A percentile compares a stretch with the other conserved stretches of the same genome.
Evolutionary conservation across 2,888 invertebrate genomes (phyloP).

Genomic region (Nephrotoma flavescens): DNA sequence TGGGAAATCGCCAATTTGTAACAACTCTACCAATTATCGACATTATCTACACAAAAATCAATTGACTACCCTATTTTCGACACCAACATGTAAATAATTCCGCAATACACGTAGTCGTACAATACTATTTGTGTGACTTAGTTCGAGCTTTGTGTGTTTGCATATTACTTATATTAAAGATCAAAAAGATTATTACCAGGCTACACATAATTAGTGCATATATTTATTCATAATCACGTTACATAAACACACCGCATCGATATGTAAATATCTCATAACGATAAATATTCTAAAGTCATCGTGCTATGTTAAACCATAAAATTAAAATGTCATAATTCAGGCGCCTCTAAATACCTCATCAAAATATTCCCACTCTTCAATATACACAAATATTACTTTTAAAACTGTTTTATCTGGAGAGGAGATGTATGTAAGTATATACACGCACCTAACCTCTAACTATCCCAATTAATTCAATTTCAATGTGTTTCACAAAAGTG

Average conservation of each 20-base stretch:
- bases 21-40: too few relatives aligned
- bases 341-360: neutral
- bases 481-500: neutral
- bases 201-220: neutral
- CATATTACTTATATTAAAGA: too few relatives aligned
- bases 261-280: neutral
- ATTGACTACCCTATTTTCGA: too few relatives aligned
- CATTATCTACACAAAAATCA: too few relatives aligned
- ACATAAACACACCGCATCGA: neutral
- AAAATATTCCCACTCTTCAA: neutral
- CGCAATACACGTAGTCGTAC: too few relatives aligned
- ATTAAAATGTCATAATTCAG: neutral
- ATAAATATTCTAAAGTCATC: neutral
- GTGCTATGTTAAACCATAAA: neutral
- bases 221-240: neutral
- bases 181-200: too few relatives aligned
- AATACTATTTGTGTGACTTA: too few relatives aligned
- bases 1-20: too few relatives aligned
- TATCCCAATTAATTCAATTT: neutral
- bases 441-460: neutral
- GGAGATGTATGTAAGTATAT: neutral
- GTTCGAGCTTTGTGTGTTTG: too few relatives aligned
- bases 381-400: neutral
- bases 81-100: too few relatives aligned
- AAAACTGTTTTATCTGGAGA: neutral